phyloP scores from a whole-genome alignment of 2,113 vertebrate species.

The Suncus etruscus region DNA sequence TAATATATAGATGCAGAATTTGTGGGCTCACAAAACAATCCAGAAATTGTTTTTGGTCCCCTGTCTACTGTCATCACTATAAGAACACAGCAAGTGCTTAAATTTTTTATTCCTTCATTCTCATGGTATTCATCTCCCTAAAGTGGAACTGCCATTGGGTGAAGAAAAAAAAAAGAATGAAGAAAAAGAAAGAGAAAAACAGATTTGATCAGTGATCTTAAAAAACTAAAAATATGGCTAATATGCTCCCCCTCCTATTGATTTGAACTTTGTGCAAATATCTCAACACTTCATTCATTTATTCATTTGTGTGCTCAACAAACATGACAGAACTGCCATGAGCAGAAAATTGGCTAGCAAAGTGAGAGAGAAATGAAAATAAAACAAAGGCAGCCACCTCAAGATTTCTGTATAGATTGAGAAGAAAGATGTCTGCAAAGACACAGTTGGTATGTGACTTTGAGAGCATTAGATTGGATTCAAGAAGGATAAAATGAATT shows the following conservation, averaged over 20 bases:
- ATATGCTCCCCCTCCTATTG: no score
- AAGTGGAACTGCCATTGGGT: not conserved
- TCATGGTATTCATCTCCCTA: not conserved
- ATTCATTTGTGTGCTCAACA: not conserved
- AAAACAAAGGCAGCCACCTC: not conserved
- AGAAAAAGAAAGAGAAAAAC: not conserved
- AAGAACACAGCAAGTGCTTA: not conserved
- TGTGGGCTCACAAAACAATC: not conserved
- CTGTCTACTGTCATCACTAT: not conserved
- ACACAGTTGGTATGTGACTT: not conserved
- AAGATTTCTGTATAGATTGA: not conserved
- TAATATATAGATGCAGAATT: not conserved
- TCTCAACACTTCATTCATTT: not conserved
- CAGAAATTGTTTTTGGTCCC: not conserved
- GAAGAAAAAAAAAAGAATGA: not conserved
- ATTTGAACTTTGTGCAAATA: not conserved
- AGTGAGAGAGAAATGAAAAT: not conserved
- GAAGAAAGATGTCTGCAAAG: not conserved
- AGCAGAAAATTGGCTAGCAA: not conserved
- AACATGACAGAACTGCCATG: not conserved
- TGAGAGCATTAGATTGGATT: not conserved
- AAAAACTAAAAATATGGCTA: not conserved
- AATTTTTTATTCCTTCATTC: not conserved
- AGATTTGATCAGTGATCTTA: not conserved
- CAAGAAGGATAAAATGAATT: not conserved